Base-by-base conservation (phyloP, 2,888 invertebrate species). In the Exocentrus adspersus region DNA sequence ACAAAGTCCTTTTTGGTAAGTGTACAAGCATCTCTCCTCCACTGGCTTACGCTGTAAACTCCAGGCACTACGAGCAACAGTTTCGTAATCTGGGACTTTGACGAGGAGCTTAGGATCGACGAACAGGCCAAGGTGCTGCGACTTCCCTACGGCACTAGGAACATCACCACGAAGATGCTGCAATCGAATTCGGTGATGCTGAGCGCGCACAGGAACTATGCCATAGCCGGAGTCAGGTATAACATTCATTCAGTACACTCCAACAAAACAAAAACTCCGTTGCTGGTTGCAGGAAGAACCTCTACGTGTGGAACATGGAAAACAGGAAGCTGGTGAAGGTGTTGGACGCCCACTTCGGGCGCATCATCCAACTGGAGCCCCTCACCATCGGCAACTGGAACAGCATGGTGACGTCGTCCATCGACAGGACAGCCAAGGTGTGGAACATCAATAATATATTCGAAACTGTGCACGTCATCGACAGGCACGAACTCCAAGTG, bases 361-460 rank as follows among this genome's bases (percentile, higher is more conserved):
- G 98, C 64, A 98, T 98, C 9, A 95, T 98, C 60, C 94, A 96
- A 73, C 83, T 98, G 62, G 93, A 93, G 72, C 90, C 96, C 0
- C 84, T 98, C 37, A 94, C 93, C 0, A 89, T 94, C 12, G 94
- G 93, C 0, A 89, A 92, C 68, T 95, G 95, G 95, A 95, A 95
- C 80, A 94, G 93, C 80, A 91, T 97, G 3, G 95, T 98, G 50
- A 98, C 98, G 0, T 97, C 98, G 0, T 98, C 98, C 0, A 97
- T 98, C 51, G 98, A 99, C 82, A 88, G 98, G 64, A 96, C 97
- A 0, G 97, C 98, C 5, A 98, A 98, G 86, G 96, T 98, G 2
- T 98, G 98, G 98, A 98, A 98, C 81, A 96, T 99, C 60, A 97
- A 98, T 81, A 98, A 98, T 81, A 98, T 98, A 70, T 96, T 97